phyloP scores from a whole-genome alignment of 1,140 invertebrate genomes.

The Stratiolaelaps scimitus region DNA sequence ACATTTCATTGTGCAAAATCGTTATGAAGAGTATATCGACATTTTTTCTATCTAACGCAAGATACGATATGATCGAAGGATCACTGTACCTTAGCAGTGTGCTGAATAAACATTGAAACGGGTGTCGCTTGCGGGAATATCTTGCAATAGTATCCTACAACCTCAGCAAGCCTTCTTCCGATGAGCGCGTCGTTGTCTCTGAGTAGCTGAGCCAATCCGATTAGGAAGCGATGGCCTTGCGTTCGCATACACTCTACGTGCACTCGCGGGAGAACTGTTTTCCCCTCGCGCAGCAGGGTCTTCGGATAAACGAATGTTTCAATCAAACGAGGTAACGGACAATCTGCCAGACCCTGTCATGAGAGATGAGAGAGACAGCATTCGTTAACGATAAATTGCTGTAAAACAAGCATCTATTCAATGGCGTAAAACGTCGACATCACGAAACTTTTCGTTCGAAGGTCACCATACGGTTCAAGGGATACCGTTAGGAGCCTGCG shows the following conservation, averaged over 20 bases:
- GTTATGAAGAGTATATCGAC: no score
- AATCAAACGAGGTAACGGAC: neutral
- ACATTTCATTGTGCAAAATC: no score
- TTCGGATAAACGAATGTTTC: constrained; percentile 22
- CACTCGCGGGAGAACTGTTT: neutral
- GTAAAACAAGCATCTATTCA: no score
- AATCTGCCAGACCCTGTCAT: constrained; percentile 12
- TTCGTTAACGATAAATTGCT: no score
- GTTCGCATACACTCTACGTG: constrained; percentile 4
- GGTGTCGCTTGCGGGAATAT: constrained; percentile 8
- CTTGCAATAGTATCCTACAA: constrained; percentile 21
- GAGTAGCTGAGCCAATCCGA: neutral
- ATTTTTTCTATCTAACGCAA: no score
- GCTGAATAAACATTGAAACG: neutral
- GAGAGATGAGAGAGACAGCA: no score
- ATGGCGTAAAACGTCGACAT: no score
- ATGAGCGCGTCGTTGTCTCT: constrained; percentile 11
- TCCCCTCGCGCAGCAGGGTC: neutral
- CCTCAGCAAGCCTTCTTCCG: neutral
- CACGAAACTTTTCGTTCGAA: no score
- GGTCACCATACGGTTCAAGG: no score
- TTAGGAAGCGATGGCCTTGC: constrained; percentile 7
- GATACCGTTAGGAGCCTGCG: no score
- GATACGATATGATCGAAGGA: no score
- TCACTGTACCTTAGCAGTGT: no score